phyloP scores from a whole-genome alignment of 1,140 invertebrate genomes.

The Daktulosphaira vitifoliae region DNA sequence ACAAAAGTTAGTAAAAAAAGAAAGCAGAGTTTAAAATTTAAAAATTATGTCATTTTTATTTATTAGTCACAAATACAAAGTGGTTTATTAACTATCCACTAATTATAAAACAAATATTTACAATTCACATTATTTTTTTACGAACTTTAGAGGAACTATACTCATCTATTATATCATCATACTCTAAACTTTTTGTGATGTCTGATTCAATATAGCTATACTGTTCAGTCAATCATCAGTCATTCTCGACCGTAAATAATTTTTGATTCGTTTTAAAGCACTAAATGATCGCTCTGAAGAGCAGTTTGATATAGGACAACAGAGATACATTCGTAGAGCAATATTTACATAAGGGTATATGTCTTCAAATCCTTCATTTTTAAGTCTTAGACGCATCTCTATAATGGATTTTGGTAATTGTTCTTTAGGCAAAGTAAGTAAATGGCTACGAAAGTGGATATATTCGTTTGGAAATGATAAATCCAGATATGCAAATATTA shows the following conservation, averaged over 20 bases:
- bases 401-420: too few relatives aligned
- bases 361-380: too few relatives aligned
- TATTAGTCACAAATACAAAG: slow-evolving; percentile 1
- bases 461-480: slow-evolving; percentile 15
- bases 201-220: slow-evolving; percentile 2
- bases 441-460: too few relatives aligned
- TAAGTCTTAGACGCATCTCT: too few relatives aligned
- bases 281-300: slow-evolving; percentile 34
- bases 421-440: too few relatives aligned
- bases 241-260: slow-evolving; percentile 24
- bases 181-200: slow-evolving; percentile 9
- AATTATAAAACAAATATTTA: slow-evolving; percentile 8
- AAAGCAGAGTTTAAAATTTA: background rate
- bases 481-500: background rate
- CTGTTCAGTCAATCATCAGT: slow-evolving; percentile 17
- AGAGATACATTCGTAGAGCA: background rate
- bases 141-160: slow-evolving; percentile 6
- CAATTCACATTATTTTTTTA: slow-evolving; percentile 18
- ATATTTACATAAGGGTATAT: slow-evolving; percentile 13
- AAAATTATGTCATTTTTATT: background rate
- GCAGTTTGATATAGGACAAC: slow-evolving; percentile 24
- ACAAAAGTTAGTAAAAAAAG: slow-evolving; percentile 1
- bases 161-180: slow-evolving; percentile 23
- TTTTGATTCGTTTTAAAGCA: slow-evolving; percentile 32
- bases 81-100: background rate